Conservation (phyloP, 1,140 invertebrate species). For the Drosophila nasuta region DNA sequence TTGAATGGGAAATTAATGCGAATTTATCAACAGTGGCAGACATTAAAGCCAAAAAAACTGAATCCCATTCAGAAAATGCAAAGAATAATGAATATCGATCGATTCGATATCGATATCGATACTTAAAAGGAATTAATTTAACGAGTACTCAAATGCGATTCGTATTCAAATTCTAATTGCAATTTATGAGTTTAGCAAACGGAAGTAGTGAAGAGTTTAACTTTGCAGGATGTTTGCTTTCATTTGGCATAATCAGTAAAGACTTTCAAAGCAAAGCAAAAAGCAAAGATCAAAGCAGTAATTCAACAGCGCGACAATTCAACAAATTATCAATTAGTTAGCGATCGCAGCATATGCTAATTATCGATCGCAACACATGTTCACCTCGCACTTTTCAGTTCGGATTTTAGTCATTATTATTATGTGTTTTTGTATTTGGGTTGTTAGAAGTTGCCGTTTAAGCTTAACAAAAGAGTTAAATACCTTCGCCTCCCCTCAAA, state of each 20-base stretch:
- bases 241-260: background rate
- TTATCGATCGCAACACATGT: constrained; percentile 64
- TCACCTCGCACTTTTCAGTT: constrained; percentile 73
- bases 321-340: constrained; percentile 49
- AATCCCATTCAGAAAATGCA: constrained; percentile 3
- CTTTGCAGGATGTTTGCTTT: no score
- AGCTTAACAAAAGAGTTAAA: constrained; percentile 28
- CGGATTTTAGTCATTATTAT: constrained; percentile 32
- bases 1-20: constrained; percentile 43
- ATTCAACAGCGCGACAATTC: background rate
- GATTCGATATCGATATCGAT: background rate
- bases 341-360: constrained; percentile 37
- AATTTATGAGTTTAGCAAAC: constrained; percentile 18
- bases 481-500: background rate
- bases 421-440: background rate
- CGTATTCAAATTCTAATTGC: constrained; percentile 16
- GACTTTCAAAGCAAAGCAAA: background rate
- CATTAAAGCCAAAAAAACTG: constrained; percentile 29
- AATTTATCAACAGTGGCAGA: constrained; percentile 59
- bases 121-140: background rate
- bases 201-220: no score
- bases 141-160: background rate
- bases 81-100: background rate
- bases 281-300: background rate
- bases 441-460: constrained; percentile 37